A percentile compares a stretch with the other conserved stretches of the same genome.
Evolutionary conservation across 2,888 invertebrate genomes (phyloP).

Genomic region (Brachycybe producta): DNA sequence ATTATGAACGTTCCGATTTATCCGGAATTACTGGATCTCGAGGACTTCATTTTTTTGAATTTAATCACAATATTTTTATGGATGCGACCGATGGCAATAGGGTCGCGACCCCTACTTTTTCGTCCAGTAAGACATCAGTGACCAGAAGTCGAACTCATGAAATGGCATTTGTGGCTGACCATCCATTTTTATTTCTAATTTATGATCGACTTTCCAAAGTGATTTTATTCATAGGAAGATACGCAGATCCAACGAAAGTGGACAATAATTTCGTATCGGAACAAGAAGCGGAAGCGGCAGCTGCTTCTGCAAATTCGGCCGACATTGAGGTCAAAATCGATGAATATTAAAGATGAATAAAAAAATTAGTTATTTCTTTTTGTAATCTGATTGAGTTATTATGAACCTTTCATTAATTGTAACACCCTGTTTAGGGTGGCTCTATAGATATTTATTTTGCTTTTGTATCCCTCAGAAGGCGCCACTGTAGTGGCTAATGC

Average conservation of each 20-base stretch:
- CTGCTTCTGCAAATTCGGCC: too few species aligned
- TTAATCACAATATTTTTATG: slow-evolving; percentile 8
- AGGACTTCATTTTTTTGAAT: slow-evolving; percentile 4
- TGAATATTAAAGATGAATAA: too few species aligned
- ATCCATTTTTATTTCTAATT: slow-evolving; percentile 13
- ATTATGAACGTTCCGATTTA: slow-evolving; percentile 3
- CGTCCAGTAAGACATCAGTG: not conserved
- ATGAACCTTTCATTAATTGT: too few species aligned
- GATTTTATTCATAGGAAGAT: slow-evolving; percentile 13
- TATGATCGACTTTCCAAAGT: slow-evolving; percentile 11
- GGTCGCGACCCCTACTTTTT: not conserved
- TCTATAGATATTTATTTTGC: too few species aligned
- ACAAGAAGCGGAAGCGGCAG: too few species aligned
- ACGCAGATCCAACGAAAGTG: slow-evolving; percentile 10
- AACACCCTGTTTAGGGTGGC: too few species aligned
- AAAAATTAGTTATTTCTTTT: too few species aligned
- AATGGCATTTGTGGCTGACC: slow-evolving; percentile 8
- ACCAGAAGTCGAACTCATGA: slow-evolving; percentile 2
- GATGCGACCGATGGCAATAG: slow-evolving; percentile 6
- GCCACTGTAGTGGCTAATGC: too few species aligned
- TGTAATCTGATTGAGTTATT: too few species aligned
- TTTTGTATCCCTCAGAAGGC: too few species aligned
- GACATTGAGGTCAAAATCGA: too few species aligned
- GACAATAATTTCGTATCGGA: too few species aligned
- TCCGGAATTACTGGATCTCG: slow-evolving; percentile 8